Evolutionary conservation across 2,113 vertebrate genomes (phyloP).

Genomic region (Rattus rattus): DNA sequence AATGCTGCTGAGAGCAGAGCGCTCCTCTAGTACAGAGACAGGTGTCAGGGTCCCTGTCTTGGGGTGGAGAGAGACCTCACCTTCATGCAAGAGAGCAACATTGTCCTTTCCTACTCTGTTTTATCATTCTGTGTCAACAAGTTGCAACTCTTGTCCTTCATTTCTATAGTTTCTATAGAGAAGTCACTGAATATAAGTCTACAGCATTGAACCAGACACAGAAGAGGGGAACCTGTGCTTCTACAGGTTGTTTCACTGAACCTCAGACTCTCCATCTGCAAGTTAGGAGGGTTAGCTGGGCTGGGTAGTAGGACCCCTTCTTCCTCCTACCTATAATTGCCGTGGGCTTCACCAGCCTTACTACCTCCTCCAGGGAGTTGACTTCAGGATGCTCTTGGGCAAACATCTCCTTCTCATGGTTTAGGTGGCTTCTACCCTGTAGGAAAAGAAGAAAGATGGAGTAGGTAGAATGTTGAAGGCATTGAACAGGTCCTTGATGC

Average conservation of each 20-base stretch:
- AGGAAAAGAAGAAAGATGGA: slow-evolving; percentile 35
- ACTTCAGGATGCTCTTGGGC: slow-evolving; percentile 94
- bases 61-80: not conserved
- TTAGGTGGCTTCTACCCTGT: slow-evolving; percentile 94
- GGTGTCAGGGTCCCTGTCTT: not conserved
- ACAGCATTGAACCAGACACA: not conserved
- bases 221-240: not conserved
- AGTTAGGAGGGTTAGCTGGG: slow-evolving; percentile 45
- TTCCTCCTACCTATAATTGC: slow-evolving; percentile 92
- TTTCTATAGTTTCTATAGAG: not conserved
- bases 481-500: not conserved
- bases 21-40: not conserved
- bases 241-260: not conserved
- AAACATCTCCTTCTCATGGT: slow-evolving; percentile 95
- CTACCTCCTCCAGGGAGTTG: slow-evolving; percentile 94
- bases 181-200: not conserved
- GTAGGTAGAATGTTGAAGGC: not conserved
- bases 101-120: fast-evolving
- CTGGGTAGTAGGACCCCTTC: not conserved
- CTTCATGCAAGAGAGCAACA: not conserved
- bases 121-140: not conserved
- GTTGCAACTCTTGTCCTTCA: not conserved
- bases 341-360: slow-evolving; percentile 94
- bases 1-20: not conserved
- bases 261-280: slow-evolving; percentile 32